Evolutionary conservation across 2,797 vertebrate species (phyloP).

Genomic region (Darevskia nairensis): DNA sequence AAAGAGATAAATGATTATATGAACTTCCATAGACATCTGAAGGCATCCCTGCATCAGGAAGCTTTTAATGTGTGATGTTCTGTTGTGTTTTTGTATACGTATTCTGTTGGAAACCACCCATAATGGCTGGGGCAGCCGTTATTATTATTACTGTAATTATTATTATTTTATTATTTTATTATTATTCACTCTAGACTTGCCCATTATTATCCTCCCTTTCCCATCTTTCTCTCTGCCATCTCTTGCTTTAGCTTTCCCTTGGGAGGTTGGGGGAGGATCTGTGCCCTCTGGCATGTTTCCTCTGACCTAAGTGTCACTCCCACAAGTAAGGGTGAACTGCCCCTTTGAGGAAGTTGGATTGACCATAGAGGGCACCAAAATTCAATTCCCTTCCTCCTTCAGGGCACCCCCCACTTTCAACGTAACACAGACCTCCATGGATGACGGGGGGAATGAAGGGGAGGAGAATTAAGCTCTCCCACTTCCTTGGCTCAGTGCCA

Average conservation of each 20-base stretch:
- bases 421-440: not conserved
- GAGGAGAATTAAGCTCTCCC: not conserved
- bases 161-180: too few species aligned
- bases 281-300: not conserved
- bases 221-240: not conserved
- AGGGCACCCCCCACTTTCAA: too few species aligned
- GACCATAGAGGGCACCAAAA: not conserved
- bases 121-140: not conserved
- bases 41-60: too few species aligned
- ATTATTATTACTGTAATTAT: too few species aligned
- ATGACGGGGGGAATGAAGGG: not conserved
- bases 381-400: not conserved
- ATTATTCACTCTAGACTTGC: not conserved
- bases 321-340: not conserved
- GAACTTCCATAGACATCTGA: not conserved
- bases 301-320: not conserved
- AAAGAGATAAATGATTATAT: not conserved
- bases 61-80: too few species aligned
- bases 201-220: not conserved
- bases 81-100: too few species aligned
- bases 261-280: not conserved
- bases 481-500: too few species aligned
- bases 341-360: not conserved
- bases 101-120: not conserved
- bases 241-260: not conserved